Evolutionary conservation across 2,797 vertebrate species (phyloP), one percentile per base, ranked within the genome.

Genomic region (Xenentodon cancila): DNA sequence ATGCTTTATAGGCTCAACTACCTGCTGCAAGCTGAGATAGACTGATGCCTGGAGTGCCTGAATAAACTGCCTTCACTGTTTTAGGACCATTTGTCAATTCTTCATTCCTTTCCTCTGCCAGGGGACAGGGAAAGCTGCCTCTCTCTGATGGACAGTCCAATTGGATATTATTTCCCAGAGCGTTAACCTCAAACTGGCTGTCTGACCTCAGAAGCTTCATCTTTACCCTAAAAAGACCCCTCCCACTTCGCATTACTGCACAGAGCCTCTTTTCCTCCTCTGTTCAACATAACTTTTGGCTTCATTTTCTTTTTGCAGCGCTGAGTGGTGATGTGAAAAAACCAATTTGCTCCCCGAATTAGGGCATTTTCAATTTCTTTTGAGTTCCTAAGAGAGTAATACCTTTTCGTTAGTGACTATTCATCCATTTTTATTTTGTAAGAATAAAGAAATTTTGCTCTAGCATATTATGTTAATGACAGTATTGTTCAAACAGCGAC

Each of bases 71-170:
- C 80, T 80, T 84, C 77, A 70, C 77, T 22, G 65, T 88, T 82
- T 89, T 82, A 48, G 25, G 70, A 65, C 89, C 86, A 93, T 92
- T 92, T 88, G 79, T 93, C 92, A 93, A 86, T 85, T 91, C 84
- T 90, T 90, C 88, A 90, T 92, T 91, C 82, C 81, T 85, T 68
- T 32, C 60, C 75, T 75, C 77, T 81, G 67, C 83, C 62, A 13
- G 34, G 77, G 67, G 71, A 82, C 76, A 77, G 71, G 82, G 80
- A 75, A 80, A 82, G 75, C 82, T 77, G 79, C 77, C 71, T 76
- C 44, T 20, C 18, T 66, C 67, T 83, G 85, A 90, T 79, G 81
- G 86, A 89, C 82, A 80, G 53, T 68, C 63, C 55, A 18, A 64
- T 73, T 71, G 65, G 77, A 76, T 77, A 85, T 86, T 77, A 81